Evolutionary conservation across 2,113 vertebrate genomes (phyloP).

Genomic region (Aleadryas rufinucha): DNA sequence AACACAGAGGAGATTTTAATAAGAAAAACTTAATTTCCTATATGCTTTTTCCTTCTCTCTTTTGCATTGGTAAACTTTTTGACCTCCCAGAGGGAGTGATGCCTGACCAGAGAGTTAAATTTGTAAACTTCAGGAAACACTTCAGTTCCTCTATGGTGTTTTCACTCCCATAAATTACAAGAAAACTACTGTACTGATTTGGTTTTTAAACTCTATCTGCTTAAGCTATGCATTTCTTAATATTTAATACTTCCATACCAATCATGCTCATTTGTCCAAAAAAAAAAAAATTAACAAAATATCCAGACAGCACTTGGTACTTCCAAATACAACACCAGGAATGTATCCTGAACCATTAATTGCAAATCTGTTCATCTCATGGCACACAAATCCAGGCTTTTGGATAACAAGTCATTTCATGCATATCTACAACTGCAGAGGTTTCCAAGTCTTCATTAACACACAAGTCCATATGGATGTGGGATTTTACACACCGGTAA

Average conservation of each 20-base stretch:
- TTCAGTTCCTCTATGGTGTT: background rate
- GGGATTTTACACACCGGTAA: background rate
- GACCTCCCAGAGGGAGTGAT: background rate
- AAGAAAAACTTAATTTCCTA: background rate
- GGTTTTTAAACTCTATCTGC: background rate
- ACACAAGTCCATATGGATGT: background rate
- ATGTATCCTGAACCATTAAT: background rate
- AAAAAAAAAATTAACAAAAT: background rate
- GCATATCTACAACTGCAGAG: background rate
- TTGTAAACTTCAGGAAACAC: background rate
- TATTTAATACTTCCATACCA: background rate
- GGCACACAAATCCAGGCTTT: rapidly evolving
- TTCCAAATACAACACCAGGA: background rate
- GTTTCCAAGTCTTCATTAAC: background rate
- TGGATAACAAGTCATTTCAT: background rate
- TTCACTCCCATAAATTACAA: background rate
- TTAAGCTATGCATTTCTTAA: background rate
- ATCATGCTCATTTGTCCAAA: background rate
- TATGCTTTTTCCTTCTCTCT: background rate
- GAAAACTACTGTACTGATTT: background rate
- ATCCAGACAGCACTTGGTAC: background rate
- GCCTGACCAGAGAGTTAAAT: background rate
- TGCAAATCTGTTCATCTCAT: background rate
- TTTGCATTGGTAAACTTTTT: background rate
- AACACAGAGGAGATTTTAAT: background rate